Base-by-base conservation (phyloP, 2,888 invertebrate genomes). In the Nipponacmea schrenckii region DNA sequence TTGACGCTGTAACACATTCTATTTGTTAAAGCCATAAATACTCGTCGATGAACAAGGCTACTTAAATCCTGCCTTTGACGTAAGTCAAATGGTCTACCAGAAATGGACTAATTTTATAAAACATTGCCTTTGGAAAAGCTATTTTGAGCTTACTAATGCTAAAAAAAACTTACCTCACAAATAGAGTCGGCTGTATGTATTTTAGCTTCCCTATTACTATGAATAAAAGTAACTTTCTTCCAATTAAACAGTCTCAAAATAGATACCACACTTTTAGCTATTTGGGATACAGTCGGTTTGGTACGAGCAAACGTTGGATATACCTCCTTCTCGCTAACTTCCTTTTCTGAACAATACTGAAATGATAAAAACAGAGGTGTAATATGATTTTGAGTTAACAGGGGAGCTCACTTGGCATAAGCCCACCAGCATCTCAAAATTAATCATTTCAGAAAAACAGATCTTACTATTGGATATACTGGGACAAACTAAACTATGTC, bases 271-370 rank as follows among this genome's bases (percentile, higher is more conserved):
- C 96, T 96, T 88, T 95, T 95, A 8, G 96, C 96, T 79, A 97
- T 96, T 90, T 96, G 96, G 69, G 95, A 95, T 88, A 96, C 96
- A 0, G 96, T 96, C 0, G 97, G 97, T 63, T 95, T 92, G 0
- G 96, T 96, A 79, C 97, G 91, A 0, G 95, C 95, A 88, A 97
- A 97, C 17, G 97, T 97, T 12, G 96, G 93, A 89, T 95, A 97
- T 85, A 94, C 92, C 26, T 91, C 91, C 89, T 96, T 96, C 90
- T 96, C 94, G 39, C 96, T 96, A 70, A 95, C 95, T 81, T 95
- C 94, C 74, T 94, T 93, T 88, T 95, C 94, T 1, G 96, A 94
- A 90, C 97, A 97, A 89, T 94, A 96, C 96, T 97, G 91, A 39
- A 91, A 91, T 84, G 78, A 83, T 70, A 71, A 63, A 66, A 73